Percentiles rank a stretch among this genome's conserved stretches.
Evolutionary conservation across 2,797 vertebrate species (phyloP).

Genomic region (Phrynocephalus guinanensis): DNA sequence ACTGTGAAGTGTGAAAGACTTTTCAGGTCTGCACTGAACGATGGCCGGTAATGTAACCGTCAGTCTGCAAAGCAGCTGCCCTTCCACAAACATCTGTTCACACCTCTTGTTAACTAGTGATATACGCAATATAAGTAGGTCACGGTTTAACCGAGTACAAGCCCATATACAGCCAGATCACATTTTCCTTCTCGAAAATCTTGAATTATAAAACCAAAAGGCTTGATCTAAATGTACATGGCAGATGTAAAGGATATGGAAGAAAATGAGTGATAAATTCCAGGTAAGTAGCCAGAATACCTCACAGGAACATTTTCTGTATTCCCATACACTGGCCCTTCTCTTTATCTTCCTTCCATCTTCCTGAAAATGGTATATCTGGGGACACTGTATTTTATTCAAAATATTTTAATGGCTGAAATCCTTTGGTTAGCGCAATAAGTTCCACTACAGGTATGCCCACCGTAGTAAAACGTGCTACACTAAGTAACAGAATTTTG

Average conservation of each 20-base stretch:
- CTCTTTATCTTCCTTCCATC: background rate
- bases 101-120: background rate
- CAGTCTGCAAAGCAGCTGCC: background rate
- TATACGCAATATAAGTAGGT: background rate
- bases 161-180: background rate
- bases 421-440: too few relatives aligned
- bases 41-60: conserved; percentile 6
- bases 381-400: background rate
- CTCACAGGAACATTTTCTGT: background rate
- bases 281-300: background rate
- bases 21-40: conserved; percentile 25
- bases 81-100: conserved; percentile 1
- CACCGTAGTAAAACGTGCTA: too few relatives aligned
- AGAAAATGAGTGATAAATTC: background rate
- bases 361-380: background rate
- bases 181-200: background rate
- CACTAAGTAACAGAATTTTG: too few relatives aligned
- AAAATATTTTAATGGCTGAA: background rate
- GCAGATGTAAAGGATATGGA: background rate
- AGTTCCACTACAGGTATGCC: too few relatives aligned
- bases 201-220: background rate
- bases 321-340: background rate
- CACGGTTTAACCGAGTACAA: background rate
- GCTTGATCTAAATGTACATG: background rate
- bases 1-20: background rate